Conservation (phyloP, 2,888 invertebrate genomes). For the Nesidiocoris tenuis region DNA sequence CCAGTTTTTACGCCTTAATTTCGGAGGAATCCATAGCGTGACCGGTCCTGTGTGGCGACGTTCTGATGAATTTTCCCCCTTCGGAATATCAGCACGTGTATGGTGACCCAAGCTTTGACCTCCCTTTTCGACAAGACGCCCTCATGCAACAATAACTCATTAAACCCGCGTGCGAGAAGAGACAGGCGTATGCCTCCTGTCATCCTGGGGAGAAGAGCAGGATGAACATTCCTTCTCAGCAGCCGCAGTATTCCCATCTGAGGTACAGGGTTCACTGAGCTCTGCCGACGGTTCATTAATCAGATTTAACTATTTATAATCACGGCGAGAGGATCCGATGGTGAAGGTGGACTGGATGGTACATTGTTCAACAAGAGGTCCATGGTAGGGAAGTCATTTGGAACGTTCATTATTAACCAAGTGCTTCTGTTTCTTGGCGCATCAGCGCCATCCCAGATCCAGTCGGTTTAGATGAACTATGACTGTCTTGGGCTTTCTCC, state of each 20-base stretch:
- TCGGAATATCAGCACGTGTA: conserved; percentile 12
- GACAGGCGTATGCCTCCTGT: conserved; percentile 10
- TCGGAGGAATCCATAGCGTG: no score
- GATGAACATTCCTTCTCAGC: conserved; percentile 7
- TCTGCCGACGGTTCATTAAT: conserved; percentile 29
- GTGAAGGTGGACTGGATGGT: not conserved
- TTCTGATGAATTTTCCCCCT: not conserved
- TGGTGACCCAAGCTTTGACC: conserved; percentile 10
- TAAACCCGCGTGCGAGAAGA: conserved; percentile 10
- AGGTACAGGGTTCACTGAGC: conserved; percentile 32
- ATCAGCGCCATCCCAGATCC: not conserved
- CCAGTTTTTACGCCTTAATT: no score
- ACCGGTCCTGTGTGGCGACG: no score
- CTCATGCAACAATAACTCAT: conserved; percentile 36
- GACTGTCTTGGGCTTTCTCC: not conserved
- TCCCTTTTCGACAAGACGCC: conserved; percentile 16
- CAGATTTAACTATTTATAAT: conserved; percentile 29
- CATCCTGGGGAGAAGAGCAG: conserved; percentile 3
- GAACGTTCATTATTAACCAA: conserved; percentile 23
- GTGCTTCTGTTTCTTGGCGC: conserved; percentile 21
- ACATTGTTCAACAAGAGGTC: conserved; percentile 28
- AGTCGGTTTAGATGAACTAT: not conserved
- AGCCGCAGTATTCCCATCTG: not conserved
- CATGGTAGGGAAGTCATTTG: conserved; percentile 26
- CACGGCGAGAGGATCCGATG: not conserved